phyloP scores from a whole-genome alignment of 1,140 invertebrate species.

The Formica selysi region DNA sequence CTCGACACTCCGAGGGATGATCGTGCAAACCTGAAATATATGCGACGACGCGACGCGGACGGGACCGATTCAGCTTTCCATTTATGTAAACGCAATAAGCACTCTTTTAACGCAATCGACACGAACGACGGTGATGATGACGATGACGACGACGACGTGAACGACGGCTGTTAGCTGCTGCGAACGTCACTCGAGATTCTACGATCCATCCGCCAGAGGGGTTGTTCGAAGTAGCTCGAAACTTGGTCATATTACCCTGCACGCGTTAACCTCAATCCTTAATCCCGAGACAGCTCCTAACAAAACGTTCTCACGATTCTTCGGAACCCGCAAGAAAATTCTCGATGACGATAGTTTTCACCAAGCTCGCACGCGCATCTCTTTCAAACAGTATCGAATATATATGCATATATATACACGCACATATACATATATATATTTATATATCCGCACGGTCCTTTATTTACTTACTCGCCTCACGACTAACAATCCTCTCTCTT shows the following conservation, averaged over 20 bases:
- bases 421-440: too few species aligned
- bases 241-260: constrained; percentile 35
- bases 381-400: constrained; percentile 13
- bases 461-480: constrained; percentile 78
- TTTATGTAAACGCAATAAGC: constrained; percentile 46
- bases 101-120: constrained; percentile 22
- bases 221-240: constrained; percentile 59
- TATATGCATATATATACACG: neutral
- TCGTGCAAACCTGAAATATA: neutral
- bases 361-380: neutral
- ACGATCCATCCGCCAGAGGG: constrained; percentile 65
- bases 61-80: neutral
- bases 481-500: constrained; percentile 79
- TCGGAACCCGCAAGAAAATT: neutral
- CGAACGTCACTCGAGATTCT: constrained; percentile 71
- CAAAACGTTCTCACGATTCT: neutral
- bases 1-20: constrained; percentile 30
- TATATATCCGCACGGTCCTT: constrained; percentile 7
- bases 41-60: constrained; percentile 21
- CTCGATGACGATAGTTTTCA: neutral
- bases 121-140: neutral
- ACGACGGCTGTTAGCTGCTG: constrained; percentile 37
- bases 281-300: constrained; percentile 57
- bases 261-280: constrained; percentile 79
- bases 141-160: neutral